A percentile compares a stretch with the other conserved stretches of the same genome.
phyloP scores from a whole-genome alignment of 2,797 vertebrate genomes.

The Melanogrammus aeglefinus region DNA sequence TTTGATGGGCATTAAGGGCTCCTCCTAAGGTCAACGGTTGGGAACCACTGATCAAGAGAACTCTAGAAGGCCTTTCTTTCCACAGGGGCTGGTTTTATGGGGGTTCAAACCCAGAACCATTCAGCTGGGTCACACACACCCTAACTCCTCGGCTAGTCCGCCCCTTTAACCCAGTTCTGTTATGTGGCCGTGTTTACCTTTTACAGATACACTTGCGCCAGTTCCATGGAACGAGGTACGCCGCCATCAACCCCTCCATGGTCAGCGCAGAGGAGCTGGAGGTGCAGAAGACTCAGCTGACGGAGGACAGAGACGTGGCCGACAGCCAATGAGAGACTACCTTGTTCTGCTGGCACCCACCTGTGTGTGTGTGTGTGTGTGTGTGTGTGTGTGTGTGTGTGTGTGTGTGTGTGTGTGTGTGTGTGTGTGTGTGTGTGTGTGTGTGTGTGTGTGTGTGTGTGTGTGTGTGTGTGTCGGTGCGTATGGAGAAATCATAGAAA shows the following conservation, averaged over 20 bases:
- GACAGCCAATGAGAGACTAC: conserved; percentile 70
- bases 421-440: background rate
- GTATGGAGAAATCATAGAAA: background rate
- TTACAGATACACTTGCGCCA: conserved; percentile 92
- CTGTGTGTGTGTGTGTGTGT: background rate
- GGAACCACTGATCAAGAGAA: background rate
- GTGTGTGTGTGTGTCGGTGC: background rate
- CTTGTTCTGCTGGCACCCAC: background rate
- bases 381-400: background rate
- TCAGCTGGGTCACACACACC: background rate
- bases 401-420: background rate
- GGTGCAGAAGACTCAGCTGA: conserved; percentile 79
- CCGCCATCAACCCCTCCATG: conserved; percentile 92
- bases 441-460: background rate
- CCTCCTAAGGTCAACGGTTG: too few species aligned
- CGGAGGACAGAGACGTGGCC: conserved; percentile 59
- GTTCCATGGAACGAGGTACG: conserved; percentile 91
- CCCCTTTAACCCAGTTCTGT: background rate
- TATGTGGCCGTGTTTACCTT: background rate
- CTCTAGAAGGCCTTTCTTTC: background rate
- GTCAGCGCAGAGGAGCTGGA: conserved; percentile 90
- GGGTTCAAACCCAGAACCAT: background rate
- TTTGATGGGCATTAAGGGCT: too few species aligned
- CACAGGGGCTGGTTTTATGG: background rate
- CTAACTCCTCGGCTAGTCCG: background rate